Conservation (phyloP, 2,797 vertebrate species). For the Gila robusta region DNA sequence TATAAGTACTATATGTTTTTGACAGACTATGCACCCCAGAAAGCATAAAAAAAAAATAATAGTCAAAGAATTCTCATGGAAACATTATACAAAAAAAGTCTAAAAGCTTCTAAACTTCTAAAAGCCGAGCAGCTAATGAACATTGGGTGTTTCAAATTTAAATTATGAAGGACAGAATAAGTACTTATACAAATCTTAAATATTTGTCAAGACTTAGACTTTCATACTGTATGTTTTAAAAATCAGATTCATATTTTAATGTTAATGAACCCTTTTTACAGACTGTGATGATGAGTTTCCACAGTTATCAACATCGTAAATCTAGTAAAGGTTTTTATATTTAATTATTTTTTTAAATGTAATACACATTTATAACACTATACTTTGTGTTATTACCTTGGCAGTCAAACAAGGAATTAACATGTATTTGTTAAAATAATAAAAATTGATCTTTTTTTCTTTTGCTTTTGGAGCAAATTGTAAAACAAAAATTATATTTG, state of each 20-base stretch:
- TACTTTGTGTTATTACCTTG: not conserved
- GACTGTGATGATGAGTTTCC: not conserved
- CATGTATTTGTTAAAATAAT: not conserved
- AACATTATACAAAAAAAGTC: not conserved
- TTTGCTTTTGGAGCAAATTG: not conserved
- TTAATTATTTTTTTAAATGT: too few species aligned
- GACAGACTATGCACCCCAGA: not conserved
- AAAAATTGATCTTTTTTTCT: not conserved
- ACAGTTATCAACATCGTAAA: not conserved
- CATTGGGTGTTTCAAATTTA: not conserved
- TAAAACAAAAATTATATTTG: not conserved
- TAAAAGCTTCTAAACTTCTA: too few species aligned
- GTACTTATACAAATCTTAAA: not conserved
- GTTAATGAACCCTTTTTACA: not conserved
- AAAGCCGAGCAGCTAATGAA: not conserved
- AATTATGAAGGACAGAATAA: not conserved
- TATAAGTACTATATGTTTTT: not conserved
- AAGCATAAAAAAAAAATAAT: not conserved
- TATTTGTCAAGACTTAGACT: not conserved
- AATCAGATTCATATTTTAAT: not conserved
- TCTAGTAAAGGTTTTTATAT: not conserved
- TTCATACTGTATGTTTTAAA: not conserved
- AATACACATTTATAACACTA: not conserved
- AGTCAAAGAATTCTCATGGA: not conserved
- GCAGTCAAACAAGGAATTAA: not conserved